Evolutionary conservation across 1,140 invertebrate genomes (phyloP).

Genomic region (Trichonephila inaurata): DNA sequence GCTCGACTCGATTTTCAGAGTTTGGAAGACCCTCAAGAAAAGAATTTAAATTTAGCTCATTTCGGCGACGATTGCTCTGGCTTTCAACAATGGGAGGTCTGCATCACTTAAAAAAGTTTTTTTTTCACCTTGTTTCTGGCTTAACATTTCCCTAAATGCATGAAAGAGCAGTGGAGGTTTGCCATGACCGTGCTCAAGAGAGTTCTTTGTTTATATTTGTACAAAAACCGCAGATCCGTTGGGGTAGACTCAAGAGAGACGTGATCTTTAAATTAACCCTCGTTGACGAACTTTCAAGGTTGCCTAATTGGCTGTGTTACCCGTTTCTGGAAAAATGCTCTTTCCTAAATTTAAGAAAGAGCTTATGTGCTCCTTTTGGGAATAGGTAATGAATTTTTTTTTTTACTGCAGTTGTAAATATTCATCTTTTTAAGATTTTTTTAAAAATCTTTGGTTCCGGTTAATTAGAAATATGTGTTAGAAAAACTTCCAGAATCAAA

Average conservation of each 20-base stretch:
- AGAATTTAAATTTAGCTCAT: conserved; percentile 15
- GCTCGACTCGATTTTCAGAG: conserved; percentile 1
- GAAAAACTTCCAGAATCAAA: too few relatives aligned
- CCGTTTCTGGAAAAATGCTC: neutral
- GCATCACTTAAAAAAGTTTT: neutral
- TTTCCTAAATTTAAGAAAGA: neutral
- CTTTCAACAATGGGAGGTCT: conserved; percentile 13
- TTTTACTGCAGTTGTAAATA: too few relatives aligned
- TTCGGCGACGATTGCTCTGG: conserved; percentile 6
- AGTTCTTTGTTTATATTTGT: conserved; percentile 21
- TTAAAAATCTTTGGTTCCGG: too few relatives aligned
- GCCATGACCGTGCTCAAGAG: neutral
- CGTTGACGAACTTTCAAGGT: neutral
- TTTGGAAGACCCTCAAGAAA: neutral
- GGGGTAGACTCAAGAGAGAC: neutral
- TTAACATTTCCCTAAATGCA: conserved; percentile 32
- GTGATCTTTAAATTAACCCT: neutral
- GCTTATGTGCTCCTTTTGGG: too few relatives aligned
- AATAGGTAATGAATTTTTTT: too few relatives aligned
- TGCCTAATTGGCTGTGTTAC: neutral
- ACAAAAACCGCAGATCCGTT: neutral
- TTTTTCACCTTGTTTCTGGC: neutral
- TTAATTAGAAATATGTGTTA: too few relatives aligned
- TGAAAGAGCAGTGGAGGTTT: neutral
- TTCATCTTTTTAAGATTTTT: too few relatives aligned